phyloP scores from a whole-genome alignment of 2,113 vertebrate species.

The Poeciliopsis prolifica region DNA sequence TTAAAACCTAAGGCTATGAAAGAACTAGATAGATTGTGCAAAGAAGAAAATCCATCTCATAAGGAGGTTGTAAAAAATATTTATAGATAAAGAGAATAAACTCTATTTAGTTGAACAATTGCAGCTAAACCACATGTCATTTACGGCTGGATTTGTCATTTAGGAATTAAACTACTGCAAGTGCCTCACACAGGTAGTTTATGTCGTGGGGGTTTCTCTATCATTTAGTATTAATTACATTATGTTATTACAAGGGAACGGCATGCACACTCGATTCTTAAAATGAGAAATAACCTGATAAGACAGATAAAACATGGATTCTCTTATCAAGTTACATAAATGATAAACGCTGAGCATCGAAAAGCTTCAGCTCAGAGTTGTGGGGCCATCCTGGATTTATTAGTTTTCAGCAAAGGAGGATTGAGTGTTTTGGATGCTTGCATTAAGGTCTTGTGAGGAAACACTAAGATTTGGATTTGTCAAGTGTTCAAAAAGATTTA shows the following conservation, averaged over 20 bases:
- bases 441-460: neutral
- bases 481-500: too few relatives aligned
- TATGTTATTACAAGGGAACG: neutral
- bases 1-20: too few relatives aligned
- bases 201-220: too few relatives aligned
- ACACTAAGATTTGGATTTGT: too few relatives aligned
- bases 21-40: too few relatives aligned
- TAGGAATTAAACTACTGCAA: too few relatives aligned
- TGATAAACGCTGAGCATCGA: neutral
- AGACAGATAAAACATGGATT: neutral
- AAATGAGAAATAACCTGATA: neutral
- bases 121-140: too few relatives aligned
- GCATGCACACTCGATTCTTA: neutral
- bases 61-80: too few relatives aligned
- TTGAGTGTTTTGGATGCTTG: neutral
- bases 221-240: neutral
- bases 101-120: too few relatives aligned
- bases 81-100: too few relatives aligned
- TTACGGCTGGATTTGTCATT: too few relatives aligned
- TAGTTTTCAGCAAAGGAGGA: constrained; percentile 48
- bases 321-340: neutral
- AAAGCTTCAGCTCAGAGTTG: neutral
- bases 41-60: too few relatives aligned
- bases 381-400: constrained; percentile 49
- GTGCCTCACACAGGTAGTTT: neutral